Base-by-base conservation (phyloP, 2,888 invertebrate species). In the Selenia dentaria region DNA sequence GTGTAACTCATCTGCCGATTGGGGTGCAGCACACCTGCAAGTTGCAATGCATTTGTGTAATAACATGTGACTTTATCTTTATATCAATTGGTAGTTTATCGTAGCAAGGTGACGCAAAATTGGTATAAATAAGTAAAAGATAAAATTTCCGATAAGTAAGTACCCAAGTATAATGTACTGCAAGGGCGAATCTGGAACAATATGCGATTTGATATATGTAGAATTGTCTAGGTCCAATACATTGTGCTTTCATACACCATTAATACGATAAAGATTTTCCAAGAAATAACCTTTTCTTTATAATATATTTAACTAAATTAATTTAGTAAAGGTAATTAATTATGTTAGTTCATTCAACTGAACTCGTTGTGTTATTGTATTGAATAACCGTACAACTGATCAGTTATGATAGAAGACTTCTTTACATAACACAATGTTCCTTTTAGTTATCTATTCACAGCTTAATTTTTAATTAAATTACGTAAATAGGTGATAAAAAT, bases 71-170 rank as follows among this genome's bases (percentile, higher is more conserved):
- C 67, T 70, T 61, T 68, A 70, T 77, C 70, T 61, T 61, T 58
- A 58, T 57, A 55, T 62, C 58, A 64, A 65, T 67, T 56, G 59
- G 57, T 59, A 40, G 16, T 40, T 77, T 85, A 85, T 87, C 83
- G 54, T 67, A 66, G 70, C 61, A 68, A 74, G 68, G 70, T 85
- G 84, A 85, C 84, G 83, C 74, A 77, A 72, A 79, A 74, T 77
- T 75, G 65, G 72, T 76, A 67, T 62, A 62, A 60, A 65, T 64
- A 78, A 75, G 76, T 71, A 74, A 66, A 51, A 74, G 83, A 86
- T 85, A 87, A 86, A 78, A 76, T 68, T 69, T 57, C 67, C 75
- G 85, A 87, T 85, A 87, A 73, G 57, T 62, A 10, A 16, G 16
- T 16, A 16, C 27, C 25, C 20, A 47, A 36, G 31, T 18, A 40